A percentile compares a stretch with the other conserved stretches of the same genome.
Evolutionary conservation across 2,113 vertebrate species (phyloP).

Genomic region (Natator depressus): DNA sequence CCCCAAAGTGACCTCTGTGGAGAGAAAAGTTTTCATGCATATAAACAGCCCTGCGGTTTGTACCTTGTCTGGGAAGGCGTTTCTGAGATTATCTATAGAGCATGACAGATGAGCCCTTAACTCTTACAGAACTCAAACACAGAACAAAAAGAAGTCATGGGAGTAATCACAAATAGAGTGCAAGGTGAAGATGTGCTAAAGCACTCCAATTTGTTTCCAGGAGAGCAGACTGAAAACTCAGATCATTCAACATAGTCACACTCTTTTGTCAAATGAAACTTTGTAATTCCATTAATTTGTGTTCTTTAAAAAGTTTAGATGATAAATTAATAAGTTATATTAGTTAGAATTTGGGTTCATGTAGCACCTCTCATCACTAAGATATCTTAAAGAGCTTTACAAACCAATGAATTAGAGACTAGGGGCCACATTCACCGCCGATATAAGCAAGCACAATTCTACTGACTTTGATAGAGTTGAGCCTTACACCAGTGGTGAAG

Average conservation of each 20-base stretch:
- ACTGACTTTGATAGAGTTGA: not conserved
- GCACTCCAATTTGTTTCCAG: slow-evolving; percentile 59
- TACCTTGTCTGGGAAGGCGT: slow-evolving; percentile 68
- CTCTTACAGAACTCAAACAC: slow-evolving; percentile 42
- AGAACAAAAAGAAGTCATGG: slow-evolving; percentile 69
- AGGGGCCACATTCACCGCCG: slow-evolving; percentile 21
- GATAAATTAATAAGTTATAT: slow-evolving; percentile 50
- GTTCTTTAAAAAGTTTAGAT: slow-evolving; percentile 44
- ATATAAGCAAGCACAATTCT: not conserved
- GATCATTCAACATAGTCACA: slow-evolving; percentile 48
- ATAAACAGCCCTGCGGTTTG: slow-evolving; percentile 62
- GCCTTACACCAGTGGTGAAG: not conserved
- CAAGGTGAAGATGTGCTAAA: slow-evolving; percentile 48
- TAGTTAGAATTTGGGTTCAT: not conserved
- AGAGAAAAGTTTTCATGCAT: slow-evolving; percentile 67
- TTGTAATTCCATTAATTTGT: slow-evolving; percentile 51
- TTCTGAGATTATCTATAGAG: slow-evolving; percentile 72
- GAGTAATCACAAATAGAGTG: slow-evolving; percentile 59
- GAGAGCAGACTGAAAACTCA: slow-evolving; percentile 49
- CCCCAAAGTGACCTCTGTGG: slow-evolving; percentile 59
- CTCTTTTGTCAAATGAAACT: slow-evolving; percentile 63
- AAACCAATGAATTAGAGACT: not conserved
- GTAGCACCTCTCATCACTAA: not conserved
- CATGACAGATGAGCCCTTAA: slow-evolving; percentile 71
- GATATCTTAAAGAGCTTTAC: slow-evolving; percentile 5